phyloP scores from a whole-genome alignment of 2,113 vertebrate species.

The Cololabis saira region DNA sequence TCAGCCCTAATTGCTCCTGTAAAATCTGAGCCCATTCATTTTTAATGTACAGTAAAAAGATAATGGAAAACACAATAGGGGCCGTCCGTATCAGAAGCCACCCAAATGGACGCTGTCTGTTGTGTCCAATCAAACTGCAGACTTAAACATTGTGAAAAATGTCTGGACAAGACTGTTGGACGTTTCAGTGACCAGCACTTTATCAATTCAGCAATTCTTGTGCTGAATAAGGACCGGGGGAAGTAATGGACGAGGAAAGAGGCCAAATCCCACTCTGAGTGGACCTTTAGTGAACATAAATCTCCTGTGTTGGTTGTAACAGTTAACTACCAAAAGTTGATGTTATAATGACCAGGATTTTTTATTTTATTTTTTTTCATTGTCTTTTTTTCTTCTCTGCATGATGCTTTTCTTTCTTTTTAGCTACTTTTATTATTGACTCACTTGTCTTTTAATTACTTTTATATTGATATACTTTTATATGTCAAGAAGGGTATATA shows the following conservation, averaged over 20 bases:
- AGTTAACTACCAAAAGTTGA: too few species aligned
- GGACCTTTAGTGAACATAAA: too few species aligned
- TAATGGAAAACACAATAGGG: conserved; percentile 71
- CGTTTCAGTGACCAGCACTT: conserved; percentile 51
- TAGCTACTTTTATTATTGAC: too few species aligned
- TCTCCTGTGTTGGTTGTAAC: too few species aligned
- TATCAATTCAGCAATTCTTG: conserved; percentile 69
- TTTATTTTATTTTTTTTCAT: too few species aligned
- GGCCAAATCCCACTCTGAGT: neutral
- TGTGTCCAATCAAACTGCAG: conserved; percentile 45
- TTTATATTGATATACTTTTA: too few species aligned
- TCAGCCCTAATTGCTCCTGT: conserved; percentile 78
- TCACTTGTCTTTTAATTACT: too few species aligned
- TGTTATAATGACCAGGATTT: too few species aligned
- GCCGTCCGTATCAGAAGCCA: conserved; percentile 26
- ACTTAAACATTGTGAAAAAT: conserved; percentile 53
- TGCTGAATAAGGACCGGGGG: conserved; percentile 74
- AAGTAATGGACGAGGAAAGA: conserved; percentile 71
- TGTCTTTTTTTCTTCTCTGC: too few species aligned
- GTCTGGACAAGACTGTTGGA: conserved; percentile 46
- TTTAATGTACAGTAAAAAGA: conserved; percentile 82
- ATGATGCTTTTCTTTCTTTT: too few species aligned
- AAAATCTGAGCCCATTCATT: conserved; percentile 78
- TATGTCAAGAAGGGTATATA: too few species aligned
- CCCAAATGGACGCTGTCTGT: conserved; percentile 51